Evolutionary conservation across 2,888 invertebrate species (phyloP), one percentile per base, ranked within the genome.

Genomic region (Napeogenes sylphis): DNA sequence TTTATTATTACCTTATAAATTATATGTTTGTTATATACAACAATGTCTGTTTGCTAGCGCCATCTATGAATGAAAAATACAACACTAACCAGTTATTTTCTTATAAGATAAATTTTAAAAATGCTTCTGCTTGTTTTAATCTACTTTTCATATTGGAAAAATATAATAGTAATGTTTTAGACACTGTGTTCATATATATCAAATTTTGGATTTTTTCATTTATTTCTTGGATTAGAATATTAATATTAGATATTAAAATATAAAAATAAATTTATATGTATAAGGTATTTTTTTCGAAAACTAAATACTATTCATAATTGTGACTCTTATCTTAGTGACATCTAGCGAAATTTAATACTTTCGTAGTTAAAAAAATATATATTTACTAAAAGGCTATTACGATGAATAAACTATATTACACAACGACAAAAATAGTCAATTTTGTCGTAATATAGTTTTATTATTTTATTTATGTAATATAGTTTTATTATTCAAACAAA

Each of bases 1-100:
- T 10, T 21, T 30, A 30, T 3, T 30, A 14, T 21, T 21, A 2
- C n/a, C 8, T 51, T 30, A 51, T 51, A 30, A 51, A 51, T 8
- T 8, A 30, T 4, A 8, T 30, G n/a, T 60, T 6, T 54, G 35
- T 2, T 53, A 55, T 56, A 30, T 58, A 38, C 32, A 63, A 42
- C 5, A 42, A 3, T 10, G 42, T 2, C 8, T 42, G 42, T 3
- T 42, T 8, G 12, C 2, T 42, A 75, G 65, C 75, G 82, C 77
- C 85, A 83, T 82, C 85, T 86, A 45, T 74, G 45, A 56, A 33
- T 47, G 55, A 46, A 62, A 46, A 63, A 13, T 46, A 56, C 46
- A 53, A 32, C 14, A 53, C 45, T 55, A 62, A 46, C n/a, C 21
- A 42, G 10, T 60, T 45, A 21, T 51, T 58, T 61, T 66, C 62